Evolutionary conservation across 2,888 invertebrate genomes (phyloP), one percentile per base, ranked within the genome.

Genomic region (Tachina fera): DNA sequence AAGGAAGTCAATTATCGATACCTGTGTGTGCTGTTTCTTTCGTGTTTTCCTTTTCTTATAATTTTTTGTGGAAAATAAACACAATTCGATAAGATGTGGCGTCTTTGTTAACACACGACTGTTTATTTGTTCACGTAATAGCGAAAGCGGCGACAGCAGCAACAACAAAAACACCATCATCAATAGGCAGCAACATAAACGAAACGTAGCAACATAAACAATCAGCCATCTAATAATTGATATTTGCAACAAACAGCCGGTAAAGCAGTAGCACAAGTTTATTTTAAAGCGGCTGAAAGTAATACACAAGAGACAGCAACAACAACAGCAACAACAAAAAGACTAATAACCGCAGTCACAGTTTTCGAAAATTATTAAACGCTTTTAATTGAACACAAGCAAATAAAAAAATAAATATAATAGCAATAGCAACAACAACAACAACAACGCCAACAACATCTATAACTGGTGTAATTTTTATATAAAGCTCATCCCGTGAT

Each of bases 331-430:
- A 87, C 39, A 49, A 65, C 58, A 80, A 86, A 89, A 88, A 89
- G 91, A 89, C 90, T 89, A 90, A 91, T 89, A 91, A 90, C 91
- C 91, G 90, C 89, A 77, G 72, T 74, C 75, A 45, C 63, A 71
- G 76, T 53, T 65, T 65, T 77, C 72, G 77, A 77, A 77, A 77
- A 77, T 77, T 49, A 58, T 65, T 72, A 83, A 83, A 77, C 51
- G 60, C 9, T 77, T 71, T 47, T 56, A 72, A 77, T 53, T 72
- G 45, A 65, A 58, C 22, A 65, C 43, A 60, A 71, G 58, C 47
- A 84, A 45, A 56, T 58, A 72, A 49, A 76, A 49, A 76, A 82
- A 78, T 16, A 60, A 51, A 60, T 79, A 56, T 51, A 39, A 87
- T 79, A 78, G 10, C 14, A 61, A 45, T 65, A 60, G 47, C 45